Conservation (phyloP, 2,888 invertebrate species). For the Augochlorella aurata region DNA sequence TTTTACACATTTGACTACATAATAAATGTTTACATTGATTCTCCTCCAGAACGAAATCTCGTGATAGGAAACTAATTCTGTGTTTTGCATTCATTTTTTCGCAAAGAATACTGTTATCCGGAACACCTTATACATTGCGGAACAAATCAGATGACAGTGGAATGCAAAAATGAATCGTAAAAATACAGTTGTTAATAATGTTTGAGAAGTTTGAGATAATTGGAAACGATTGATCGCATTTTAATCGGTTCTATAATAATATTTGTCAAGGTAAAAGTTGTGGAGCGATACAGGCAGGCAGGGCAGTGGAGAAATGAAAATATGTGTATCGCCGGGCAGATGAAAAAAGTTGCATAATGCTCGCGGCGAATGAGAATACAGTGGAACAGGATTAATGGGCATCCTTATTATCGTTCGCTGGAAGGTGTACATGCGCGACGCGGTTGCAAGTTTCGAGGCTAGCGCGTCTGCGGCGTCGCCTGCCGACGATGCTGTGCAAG, state of each 20-base stretch:
- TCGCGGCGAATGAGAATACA: constrained; percentile 2
- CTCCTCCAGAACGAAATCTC: too few relatives aligned
- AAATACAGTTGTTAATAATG: too few relatives aligned
- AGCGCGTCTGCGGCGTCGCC: constrained; percentile 53
- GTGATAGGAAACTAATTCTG: too few relatives aligned
- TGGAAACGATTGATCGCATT: too few relatives aligned
- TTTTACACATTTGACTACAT: too few relatives aligned
- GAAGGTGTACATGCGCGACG: constrained; percentile 40
- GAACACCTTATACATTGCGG: too few relatives aligned
- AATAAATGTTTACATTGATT: too few relatives aligned
- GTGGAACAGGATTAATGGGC: constrained; percentile 43
- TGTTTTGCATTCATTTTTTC: too few relatives aligned
- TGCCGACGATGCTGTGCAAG: constrained; percentile 70
- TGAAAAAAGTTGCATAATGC: constrained; percentile 5
- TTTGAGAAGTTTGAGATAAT: too few relatives aligned
- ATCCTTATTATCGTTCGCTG: constrained; percentile 39
- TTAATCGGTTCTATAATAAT: neutral
- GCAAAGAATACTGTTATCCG: too few relatives aligned
- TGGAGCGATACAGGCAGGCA: neutral
- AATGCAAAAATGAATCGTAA: too few relatives aligned
- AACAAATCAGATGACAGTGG: too few relatives aligned
- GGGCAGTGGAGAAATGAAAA: neutral
- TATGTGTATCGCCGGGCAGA: neutral
- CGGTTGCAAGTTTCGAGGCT: constrained; percentile 41
- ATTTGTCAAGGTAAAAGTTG: neutral